phyloP scores from a whole-genome alignment of 2,888 invertebrate species.

The Drosophila koepferae region DNA sequence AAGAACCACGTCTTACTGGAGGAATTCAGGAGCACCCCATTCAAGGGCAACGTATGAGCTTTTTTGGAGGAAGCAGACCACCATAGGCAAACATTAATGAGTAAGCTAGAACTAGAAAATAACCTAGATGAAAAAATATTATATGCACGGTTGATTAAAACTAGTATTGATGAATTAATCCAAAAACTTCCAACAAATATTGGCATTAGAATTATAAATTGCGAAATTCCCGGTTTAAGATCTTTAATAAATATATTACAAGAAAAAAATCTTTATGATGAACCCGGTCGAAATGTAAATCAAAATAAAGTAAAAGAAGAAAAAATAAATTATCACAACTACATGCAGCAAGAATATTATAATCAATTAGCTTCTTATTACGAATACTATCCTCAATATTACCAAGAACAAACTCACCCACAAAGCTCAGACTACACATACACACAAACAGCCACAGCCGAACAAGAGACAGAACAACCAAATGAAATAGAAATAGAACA shows the following conservation, averaged over 20 bases:
- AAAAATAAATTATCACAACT: too few species aligned
- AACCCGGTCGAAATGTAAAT: too few species aligned
- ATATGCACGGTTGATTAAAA: not conserved
- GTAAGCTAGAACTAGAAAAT: not conserved
- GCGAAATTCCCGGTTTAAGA: too few species aligned
- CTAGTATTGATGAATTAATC: not conserved
- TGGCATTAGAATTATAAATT: not conserved
- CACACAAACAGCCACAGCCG: too few species aligned
- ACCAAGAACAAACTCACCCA: not conserved
- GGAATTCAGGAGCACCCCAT: not conserved
- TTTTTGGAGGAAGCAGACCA: not conserved
- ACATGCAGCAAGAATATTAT: too few species aligned
- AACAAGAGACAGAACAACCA: too few species aligned
- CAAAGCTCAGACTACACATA: too few species aligned
- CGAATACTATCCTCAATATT: too few species aligned
- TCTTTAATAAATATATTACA: too few species aligned
- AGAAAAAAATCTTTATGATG: too few species aligned
- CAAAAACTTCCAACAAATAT: not conserved
- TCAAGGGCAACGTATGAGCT: not conserved
- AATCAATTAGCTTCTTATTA: too few species aligned
- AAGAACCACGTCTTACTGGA: not conserved
- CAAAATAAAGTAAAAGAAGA: too few species aligned
- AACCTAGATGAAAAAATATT: not conserved
- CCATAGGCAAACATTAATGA: not conserved
- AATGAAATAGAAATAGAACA: conserved; percentile 7